Evolutionary conservation across 2,888 invertebrate genomes (phyloP).

Genomic region (Epirrita christyi): DNA sequence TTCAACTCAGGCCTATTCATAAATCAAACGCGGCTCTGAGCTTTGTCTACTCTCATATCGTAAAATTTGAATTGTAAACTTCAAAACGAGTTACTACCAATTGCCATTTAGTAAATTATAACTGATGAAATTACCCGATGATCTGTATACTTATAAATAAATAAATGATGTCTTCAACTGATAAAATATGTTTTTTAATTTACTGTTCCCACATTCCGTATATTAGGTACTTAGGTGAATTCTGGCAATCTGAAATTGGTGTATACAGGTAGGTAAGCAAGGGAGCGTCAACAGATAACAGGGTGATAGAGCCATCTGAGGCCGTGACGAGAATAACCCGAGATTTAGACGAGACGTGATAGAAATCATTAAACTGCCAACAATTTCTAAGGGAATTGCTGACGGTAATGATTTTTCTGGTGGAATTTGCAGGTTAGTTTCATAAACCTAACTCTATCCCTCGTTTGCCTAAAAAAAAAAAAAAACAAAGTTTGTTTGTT

Average conservation of each 20-base stretch:
- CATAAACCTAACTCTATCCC: no score
- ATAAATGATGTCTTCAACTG: conserved; percentile 4
- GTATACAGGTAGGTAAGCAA: neutral
- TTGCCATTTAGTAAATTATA: no score
- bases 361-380: conserved; percentile 40
- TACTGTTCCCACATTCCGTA: no score
- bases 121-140: conserved; percentile 20
- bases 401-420: conserved; percentile 28
- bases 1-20: no score
- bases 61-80: no score
- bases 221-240: no score
- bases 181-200: neutral
- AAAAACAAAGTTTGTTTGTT: neutral
- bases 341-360: conserved; percentile 46
- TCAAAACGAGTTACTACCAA: no score
- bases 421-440: neutral
- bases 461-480: no score
- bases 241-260: neutral
- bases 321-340: conserved; percentile 52
- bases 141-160: conserved; percentile 17
- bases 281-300: neutral
- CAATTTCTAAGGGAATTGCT: conserved; percentile 37
- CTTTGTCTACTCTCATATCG: no score
- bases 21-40: no score
- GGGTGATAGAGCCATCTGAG: conserved; percentile 27